phyloP scores from a whole-genome alignment of 2,888 invertebrate species.

The Heteromurus nitidus region DNA sequence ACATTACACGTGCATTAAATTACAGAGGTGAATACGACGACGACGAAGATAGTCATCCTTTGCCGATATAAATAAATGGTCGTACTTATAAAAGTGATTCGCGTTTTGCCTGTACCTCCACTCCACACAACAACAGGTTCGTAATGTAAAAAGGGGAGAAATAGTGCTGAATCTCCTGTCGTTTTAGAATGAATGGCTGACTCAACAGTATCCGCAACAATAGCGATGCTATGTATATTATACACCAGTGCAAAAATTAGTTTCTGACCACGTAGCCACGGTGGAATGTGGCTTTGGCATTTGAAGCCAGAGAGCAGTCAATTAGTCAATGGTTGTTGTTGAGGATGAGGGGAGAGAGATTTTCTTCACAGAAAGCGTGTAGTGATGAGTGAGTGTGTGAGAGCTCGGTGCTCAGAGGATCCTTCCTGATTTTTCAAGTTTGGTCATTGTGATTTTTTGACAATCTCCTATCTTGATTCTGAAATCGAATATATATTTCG shows the following conservation, averaged over 20 bases:
- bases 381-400: too few relatives aligned
- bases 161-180: not conserved
- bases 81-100: too few relatives aligned
- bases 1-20: conserved; percentile 10
- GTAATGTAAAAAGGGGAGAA: too few relatives aligned
- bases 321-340: not conserved
- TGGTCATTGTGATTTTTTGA: too few relatives aligned
- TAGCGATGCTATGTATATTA: not conserved
- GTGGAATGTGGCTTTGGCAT: conserved; percentile 39
- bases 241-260: conserved; percentile 29
- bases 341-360: not conserved
- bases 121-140: too few relatives aligned
- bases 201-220: conserved; percentile 7
- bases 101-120: too few relatives aligned
- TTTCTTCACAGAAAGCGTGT: not conserved
- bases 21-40: not conserved
- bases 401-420: too few relatives aligned
- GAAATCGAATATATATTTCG: too few relatives aligned
- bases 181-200: conserved; percentile 22
- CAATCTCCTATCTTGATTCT: too few relatives aligned
- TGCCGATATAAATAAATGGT: too few relatives aligned
- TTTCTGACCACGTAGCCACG: conserved; percentile 49
- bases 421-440: too few relatives aligned
- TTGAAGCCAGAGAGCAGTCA: not conserved
- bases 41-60: too few relatives aligned